Base-by-base conservation (phyloP, 2,113 vertebrate genomes). In the Corydoras sp. region DNA sequence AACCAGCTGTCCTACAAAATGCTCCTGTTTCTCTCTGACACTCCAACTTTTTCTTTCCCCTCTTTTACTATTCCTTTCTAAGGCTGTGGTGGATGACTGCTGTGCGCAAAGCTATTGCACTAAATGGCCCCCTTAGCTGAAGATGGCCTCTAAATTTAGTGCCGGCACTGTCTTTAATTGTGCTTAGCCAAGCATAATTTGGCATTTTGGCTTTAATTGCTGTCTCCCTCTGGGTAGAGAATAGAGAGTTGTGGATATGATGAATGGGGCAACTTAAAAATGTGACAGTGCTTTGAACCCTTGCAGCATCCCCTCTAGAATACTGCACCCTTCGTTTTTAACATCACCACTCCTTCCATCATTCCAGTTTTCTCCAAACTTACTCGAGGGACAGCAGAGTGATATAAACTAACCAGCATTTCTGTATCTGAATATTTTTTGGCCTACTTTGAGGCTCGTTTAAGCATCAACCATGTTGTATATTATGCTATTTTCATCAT, bases 111-210 rank as follows among this genome's bases (percentile, higher is more conserved):
- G 73, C 63, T 65, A 77, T 76, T n/a, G 77, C 65, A 60, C 70
- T 78, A 81, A 83, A 82, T 77, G 78, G 66, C 77, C 78, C 76
- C 76, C 68, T 77, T 76, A 76, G 74, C 81, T 55, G 71, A 65
- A 75, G 77, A 75, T 65, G 72, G 80, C 68, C 81, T 78, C 81
- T 83, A 83, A 80, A 82, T 83, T 81, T 83, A 81, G 76, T 78
- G 30, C 14, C 65, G 15, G 56, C 7, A 32, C 59, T 62, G 71
- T 67, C 70, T 78, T 72, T 79, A 81, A 81, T 84, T 82, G 80
- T 80, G 82, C 84, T 84, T 81, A 85, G 80, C 69, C 74, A 81
- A 78, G 84, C 83, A 83, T 82, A 74, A 82, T 85, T 77, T 83
- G 80, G 72, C 81, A 82, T 83, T 83, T 82, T 80, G 76, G 76